Evolutionary conservation across 1,140 invertebrate species (phyloP), one percentile per base, ranked within the genome.

Genomic region (Drosophila busckii): DNA sequence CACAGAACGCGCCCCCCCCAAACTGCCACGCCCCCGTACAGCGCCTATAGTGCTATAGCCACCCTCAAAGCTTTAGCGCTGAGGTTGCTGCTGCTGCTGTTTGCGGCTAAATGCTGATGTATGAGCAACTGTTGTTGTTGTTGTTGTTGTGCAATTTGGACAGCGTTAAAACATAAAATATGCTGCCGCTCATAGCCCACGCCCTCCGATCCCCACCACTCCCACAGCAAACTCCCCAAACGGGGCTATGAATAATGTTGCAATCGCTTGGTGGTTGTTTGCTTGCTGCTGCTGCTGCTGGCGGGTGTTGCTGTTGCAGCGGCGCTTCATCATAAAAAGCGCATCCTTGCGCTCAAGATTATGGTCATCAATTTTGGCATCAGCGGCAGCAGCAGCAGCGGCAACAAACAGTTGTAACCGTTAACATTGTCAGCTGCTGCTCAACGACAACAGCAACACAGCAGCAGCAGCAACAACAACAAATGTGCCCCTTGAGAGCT

Each of bases 131-230:
- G 48, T 7, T 50, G 26, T n/a, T 48, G 22, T 12, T 45, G 13
- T 41, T 38, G 42, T 34, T 70, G 50, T 38, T 55, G 68, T 58
- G 16, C 73, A 67, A 84, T 84, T 84, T 84, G 73, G 71, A 76
- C 78, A 84, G 63, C 80, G 80, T 78, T 84, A 84, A 84, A 84
- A 78, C 80, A 84, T 84, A 84, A 84, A 84, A 84, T 84, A 84
- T 84, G 80, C 80, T 84, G 75, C 71, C 68, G 55, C 54, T 80
- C 41, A 62, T 55, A 41, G 50, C 52, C 29, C 23, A 29, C 22
- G 53, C 34, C 34, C 15, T 25, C 42, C 12, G 22, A 45, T 45
- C 48, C 31, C 48, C n/a, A 31, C 7, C 44, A 7, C 9, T 2
- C 2, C 31, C 2, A 16, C 12, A 13, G 0, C 17, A 7, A 7